A percentile compares a stretch with the other conserved stretches of the same genome.
These are phyloP conservation scores for Chloroceryle inda DNA, from an alignment of 2,797 vertebrate genomes.

Conservation along the genomic window DNA sequence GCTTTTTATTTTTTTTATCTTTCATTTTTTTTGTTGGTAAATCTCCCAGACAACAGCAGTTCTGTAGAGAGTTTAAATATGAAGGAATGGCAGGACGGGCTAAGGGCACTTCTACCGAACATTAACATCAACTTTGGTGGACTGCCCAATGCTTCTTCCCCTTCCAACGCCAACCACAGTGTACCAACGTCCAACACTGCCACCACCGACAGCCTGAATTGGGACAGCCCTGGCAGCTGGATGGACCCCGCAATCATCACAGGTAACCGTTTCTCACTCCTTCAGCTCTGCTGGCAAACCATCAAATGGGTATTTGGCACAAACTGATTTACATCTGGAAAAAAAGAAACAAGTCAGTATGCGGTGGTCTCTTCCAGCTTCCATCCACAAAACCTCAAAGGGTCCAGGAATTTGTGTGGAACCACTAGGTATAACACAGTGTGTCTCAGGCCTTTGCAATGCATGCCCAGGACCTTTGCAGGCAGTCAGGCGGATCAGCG, in stretches of 20 bases:
- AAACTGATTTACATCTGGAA: constrained; percentile 43
- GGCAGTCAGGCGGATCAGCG: constrained; percentile 29
- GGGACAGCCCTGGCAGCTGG: constrained; percentile 98
- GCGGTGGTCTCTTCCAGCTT: constrained; percentile 78
- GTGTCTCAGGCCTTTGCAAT: constrained; percentile 46
- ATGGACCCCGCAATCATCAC: constrained; percentile 99
- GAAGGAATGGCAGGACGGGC: constrained; percentile 99
- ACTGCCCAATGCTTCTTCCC: constrained; percentile 95
- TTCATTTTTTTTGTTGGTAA: constrained; percentile 87
- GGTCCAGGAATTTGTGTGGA: constrained; percentile 32
- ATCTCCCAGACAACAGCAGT: constrained; percentile 95
- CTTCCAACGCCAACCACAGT: constrained; percentile 98
- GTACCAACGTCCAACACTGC: constrained; percentile 88
- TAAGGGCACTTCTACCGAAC: constrained; percentile 98
- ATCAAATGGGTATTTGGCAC: constrained; percentile 73
- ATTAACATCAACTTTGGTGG: constrained; percentile 99
- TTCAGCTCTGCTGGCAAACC: constrained; percentile 78
- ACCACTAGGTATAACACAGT: background rate
- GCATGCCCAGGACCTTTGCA: constrained; percentile 61
- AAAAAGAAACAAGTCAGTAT: constrained; percentile 34
- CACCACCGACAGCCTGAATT: constrained; percentile 96
- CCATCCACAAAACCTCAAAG: constrained; percentile 65
- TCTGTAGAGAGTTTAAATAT: constrained; percentile 98
- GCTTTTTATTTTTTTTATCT: constrained; percentile 89
- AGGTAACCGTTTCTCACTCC: constrained; percentile 87